Percentiles rank a stretch among this genome's conserved stretches.
Evolutionary conservation across 2,113 vertebrate species (phyloP).

Genomic region (Hippocampus comes): DNA sequence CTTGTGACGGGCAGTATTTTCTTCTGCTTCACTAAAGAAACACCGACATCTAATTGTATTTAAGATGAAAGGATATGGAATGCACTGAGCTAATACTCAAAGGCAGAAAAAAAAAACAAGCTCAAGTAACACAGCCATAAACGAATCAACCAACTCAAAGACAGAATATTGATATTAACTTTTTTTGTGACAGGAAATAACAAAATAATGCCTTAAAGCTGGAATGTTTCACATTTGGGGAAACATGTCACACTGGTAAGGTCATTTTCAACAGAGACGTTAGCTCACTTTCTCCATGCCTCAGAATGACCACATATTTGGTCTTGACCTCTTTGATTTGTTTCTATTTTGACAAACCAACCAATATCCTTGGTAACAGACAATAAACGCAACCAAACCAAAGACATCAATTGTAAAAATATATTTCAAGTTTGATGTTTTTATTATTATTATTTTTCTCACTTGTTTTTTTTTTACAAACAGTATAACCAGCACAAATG

Average conservation of each 20-base stretch:
- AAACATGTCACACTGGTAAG: not conserved
- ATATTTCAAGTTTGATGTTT: not conserved
- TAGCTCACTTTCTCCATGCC: slow-evolving; percentile 12
- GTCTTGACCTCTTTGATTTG: not conserved
- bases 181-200: slow-evolving; percentile 3
- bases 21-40: not conserved
- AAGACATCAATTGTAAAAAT: slow-evolving; percentile 40
- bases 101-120: not conserved
- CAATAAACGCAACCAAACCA: slow-evolving; percentile 34
- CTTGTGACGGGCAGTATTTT: not conserved
- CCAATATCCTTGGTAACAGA: not conserved
- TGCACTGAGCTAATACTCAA: not conserved
- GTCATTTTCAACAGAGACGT: slow-evolving; percentile 4
- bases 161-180: not conserved
- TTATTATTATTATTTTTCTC: slow-evolving; percentile 20
- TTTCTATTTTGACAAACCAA: slow-evolving; percentile 4
- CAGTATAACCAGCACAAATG: slow-evolving; percentile 23
- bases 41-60: not conserved
- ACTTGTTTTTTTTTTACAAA: slow-evolving; percentile 45
- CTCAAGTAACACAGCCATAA: not conserved
- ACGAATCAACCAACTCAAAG: not conserved
- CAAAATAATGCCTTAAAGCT: slow-evolving; percentile 3
- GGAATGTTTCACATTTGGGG: slow-evolving; percentile 6
- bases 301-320: not conserved
- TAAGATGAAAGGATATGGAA: not conserved